Evolutionary conservation across 2,797 vertebrate species (phyloP).

Genomic region (Prunella strophiata): DNA sequence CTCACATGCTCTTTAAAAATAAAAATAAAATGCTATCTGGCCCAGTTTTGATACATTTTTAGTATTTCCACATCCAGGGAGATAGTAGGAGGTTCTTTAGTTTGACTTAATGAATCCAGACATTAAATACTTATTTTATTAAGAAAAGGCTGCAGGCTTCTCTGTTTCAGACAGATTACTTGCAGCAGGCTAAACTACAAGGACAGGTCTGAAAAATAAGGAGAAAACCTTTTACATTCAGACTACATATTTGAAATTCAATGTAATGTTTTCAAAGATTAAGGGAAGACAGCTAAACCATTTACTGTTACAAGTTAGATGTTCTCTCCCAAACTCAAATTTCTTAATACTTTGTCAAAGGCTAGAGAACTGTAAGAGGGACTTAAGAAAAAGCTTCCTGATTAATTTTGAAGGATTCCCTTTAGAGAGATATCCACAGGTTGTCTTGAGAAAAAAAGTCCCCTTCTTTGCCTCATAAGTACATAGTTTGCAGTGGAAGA

Average conservation of each 20-base stretch:
- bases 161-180: background rate
- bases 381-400: background rate
- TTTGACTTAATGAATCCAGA: conserved; percentile 4
- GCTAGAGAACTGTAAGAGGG: background rate
- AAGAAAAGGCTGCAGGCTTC: background rate
- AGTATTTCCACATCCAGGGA: background rate
- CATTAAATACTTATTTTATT: background rate
- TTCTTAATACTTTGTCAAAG: background rate
- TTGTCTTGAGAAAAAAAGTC: background rate
- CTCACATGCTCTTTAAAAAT: background rate
- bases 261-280: background rate
- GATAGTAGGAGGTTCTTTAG: background rate
- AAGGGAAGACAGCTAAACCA: background rate
- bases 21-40: background rate
- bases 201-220: background rate
- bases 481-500: background rate
- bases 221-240: background rate
- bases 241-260: background rate
- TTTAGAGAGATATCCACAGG: background rate
- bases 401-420: background rate
- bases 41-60: background rate
- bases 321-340: background rate
- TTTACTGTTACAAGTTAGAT: background rate
- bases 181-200: background rate
- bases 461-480: background rate